Conservation (phyloP, 2,113 vertebrate species). For the Edolisoma coerulescens region DNA sequence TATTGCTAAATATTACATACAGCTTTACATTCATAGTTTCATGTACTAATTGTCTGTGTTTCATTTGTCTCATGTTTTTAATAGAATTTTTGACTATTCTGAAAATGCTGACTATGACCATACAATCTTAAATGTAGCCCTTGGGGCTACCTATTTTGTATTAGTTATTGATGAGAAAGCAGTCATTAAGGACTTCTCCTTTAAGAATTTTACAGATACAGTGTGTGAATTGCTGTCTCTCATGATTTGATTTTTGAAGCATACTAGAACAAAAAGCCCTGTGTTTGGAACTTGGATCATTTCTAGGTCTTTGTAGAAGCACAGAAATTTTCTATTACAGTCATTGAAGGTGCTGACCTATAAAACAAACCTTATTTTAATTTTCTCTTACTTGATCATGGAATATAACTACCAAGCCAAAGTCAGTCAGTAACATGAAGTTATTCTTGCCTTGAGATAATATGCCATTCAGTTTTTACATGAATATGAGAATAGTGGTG, state of each 20-base stretch:
- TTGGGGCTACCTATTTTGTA: background rate
- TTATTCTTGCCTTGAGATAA: background rate
- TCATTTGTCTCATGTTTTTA: background rate
- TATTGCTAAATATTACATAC: background rate
- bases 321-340: background rate
- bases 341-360: background rate
- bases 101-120: background rate
- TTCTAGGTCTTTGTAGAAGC: background rate
- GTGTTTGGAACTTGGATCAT: background rate
- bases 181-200: background rate
- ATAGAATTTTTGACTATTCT: background rate
- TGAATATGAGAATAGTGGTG: background rate
- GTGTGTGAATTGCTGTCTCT: background rate
- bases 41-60: background rate
- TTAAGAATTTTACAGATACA: background rate
- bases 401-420: background rate
- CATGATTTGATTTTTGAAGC: background rate
- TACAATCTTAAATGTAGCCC: background rate
- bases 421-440: background rate
- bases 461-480: background rate
- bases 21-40: background rate
- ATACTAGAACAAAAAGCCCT: background rate
- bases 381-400: background rate
- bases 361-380: background rate
- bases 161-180: background rate